Base-by-base conservation (phyloP, 2,888 invertebrate genomes). In the Macrosoma leucophasiata region DNA sequence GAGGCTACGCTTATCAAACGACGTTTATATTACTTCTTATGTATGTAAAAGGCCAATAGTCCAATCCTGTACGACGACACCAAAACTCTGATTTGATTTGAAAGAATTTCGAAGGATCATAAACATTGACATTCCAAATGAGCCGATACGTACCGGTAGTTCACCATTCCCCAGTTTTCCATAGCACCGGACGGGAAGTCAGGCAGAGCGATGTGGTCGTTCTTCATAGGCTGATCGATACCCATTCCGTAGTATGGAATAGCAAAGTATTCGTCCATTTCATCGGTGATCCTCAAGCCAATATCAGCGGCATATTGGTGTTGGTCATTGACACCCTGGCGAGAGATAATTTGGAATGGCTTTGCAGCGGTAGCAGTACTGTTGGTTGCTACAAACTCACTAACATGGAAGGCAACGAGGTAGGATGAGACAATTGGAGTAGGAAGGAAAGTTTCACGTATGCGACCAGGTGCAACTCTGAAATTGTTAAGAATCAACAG, bases 111-210 rank as follows among this genome's bases (percentile, higher is more conserved):
- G 13, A 6, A 13, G 25, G n/a, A n/a, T 12, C n/a, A 12, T 13
- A 15, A 18, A 10, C 12, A 12, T 8, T 7, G 13, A 19, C 13
- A 12, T 17, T 14, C 13, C 17, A 12, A 19, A 27, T 21, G 2
- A 14, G 13, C 14, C 3, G 9, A 23, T 36, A 22, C 6, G 36
- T 63, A 89, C 89, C 88, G 88, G 79, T 92, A 94, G 13, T 92
- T 93, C 3, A 93, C 88, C 59, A 94, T 85, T 39, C 94, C 94
- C 93, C 93, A 94, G 66, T 94, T 94, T 66, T 93, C 93, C 93
- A 94, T 93, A 46, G 93, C 93, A 47, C 91, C 91, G 46, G 91
- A 89, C 6, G 89, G 86, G 65, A 93, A 92, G 59, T 93, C 92
- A 6, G 93, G 91, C 31, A 94, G 82, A 10, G 93, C 93, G 17